Evolutionary conservation across 2,113 vertebrate genomes (phyloP).

Genomic region (Steatornis caripensis): DNA sequence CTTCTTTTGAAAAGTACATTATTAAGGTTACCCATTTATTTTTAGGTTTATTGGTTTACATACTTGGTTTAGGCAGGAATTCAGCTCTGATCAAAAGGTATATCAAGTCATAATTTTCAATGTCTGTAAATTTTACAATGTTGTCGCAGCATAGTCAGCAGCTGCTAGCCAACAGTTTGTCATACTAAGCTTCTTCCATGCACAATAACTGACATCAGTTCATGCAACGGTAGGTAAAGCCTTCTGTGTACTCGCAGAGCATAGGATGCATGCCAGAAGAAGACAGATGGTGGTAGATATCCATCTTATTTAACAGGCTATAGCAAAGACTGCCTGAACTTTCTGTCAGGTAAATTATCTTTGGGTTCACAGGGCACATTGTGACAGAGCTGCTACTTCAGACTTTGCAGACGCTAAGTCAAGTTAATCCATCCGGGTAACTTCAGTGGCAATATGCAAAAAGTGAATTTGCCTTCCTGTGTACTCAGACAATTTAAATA

Average conservation of each 20-base stretch:
- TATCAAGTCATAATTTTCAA: not conserved
- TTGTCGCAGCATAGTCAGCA: not conserved
- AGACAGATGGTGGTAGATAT: not conserved
- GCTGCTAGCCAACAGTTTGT: not conserved
- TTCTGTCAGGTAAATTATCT: not conserved
- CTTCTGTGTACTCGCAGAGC: not conserved
- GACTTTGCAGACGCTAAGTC: not conserved
- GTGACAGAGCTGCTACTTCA: not conserved
- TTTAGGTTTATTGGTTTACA: not conserved
- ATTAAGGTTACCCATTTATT: not conserved
- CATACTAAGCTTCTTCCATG: not conserved
- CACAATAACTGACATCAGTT: not conserved
- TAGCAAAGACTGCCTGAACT: not conserved
- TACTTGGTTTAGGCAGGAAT: not conserved
- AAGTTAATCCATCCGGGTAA: not conserved
- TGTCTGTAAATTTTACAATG: not conserved
- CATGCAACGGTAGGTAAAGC: not conserved
- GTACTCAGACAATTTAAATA: not conserved
- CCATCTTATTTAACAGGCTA: not conserved
- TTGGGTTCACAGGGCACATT: not conserved
- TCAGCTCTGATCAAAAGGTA: not conserved
- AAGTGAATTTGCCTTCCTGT: not conserved
- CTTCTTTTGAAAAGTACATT: not conserved
- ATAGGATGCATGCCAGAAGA: not conserved
- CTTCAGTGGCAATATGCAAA: not conserved